A percentile compares a stretch with the other conserved stretches of the same genome.
Conservation (phyloP, 2,797 vertebrate species). For the Crocidura indochinensis region DNA sequence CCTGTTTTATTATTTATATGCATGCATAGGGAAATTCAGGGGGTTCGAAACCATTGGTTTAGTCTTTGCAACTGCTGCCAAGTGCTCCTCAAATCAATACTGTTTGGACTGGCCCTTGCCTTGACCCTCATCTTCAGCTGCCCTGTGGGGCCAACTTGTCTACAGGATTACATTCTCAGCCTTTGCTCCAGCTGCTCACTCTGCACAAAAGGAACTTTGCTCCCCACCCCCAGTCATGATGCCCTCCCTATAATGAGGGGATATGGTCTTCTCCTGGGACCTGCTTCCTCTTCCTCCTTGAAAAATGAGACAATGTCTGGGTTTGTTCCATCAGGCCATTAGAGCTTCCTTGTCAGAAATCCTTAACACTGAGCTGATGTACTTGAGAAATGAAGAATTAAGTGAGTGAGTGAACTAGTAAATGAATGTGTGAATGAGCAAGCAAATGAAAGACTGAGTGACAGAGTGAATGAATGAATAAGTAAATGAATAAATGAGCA, state of each 20-base stretch:
- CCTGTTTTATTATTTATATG: neutral
- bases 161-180: neutral
- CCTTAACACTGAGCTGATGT: neutral
- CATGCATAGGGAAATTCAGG: neutral
- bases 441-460: neutral
- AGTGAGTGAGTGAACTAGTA: neutral
- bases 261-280: neutral
- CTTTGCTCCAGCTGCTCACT: neutral
- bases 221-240: no score
- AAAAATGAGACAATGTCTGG: neutral
- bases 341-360: neutral
- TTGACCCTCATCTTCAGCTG: rapidly evolving
- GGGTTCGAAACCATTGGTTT: neutral
- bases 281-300: neutral
- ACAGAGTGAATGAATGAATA: neutral
- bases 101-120: neutral
- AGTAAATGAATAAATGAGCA: no score
- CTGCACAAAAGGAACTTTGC: neutral
- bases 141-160: neutral
- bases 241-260: neutral
- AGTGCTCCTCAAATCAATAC: neutral
- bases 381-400: neutral
- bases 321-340: neutral
- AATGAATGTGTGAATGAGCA: neutral
- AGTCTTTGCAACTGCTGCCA: neutral